phyloP scores from a whole-genome alignment of 2,888 invertebrate species.

The Aphelenchoides bicaudatus region DNA sequence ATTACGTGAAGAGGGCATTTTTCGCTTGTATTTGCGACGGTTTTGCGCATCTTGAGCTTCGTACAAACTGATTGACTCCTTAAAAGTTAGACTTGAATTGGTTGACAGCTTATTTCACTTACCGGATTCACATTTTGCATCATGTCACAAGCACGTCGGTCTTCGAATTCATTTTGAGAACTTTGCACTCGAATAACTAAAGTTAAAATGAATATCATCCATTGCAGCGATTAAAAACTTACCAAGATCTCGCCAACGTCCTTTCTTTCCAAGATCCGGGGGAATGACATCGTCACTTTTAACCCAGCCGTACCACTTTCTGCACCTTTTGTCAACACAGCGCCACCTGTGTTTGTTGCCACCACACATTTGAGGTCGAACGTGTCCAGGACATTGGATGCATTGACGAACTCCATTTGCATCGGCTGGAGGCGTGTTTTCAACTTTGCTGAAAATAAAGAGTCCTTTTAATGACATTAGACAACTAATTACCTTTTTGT shows the following conservation, averaged over 20 bases:
- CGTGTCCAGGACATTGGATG: constrained; percentile 49
- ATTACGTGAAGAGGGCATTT: neutral
- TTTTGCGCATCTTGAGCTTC: neutral
- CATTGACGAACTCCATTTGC: constrained; percentile 46
- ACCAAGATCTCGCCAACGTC: constrained; percentile 39
- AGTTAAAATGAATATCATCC: no score
- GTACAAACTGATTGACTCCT: neutral
- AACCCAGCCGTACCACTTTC: constrained; percentile 60
- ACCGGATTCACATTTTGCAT: no score
- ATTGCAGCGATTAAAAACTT: no score
- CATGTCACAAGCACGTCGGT: constrained; percentile 18
- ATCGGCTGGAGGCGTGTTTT: constrained; percentile 51
- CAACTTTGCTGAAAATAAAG: constrained; percentile 44
- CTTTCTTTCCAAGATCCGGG: constrained; percentile 47
- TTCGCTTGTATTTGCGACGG: constrained; percentile 3
- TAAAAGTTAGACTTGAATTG: neutral
- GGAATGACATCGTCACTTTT: constrained; percentile 54
- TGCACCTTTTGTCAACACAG: constrained; percentile 58
- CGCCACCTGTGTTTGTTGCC: constrained; percentile 49
- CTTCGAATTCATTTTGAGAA: constrained; percentile 20
- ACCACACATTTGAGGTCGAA: constrained; percentile 52
- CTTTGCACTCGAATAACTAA: constrained; percentile 31
- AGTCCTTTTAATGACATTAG: neutral
- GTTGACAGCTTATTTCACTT: no score
- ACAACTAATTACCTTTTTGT: constrained; percentile 7